Conservation (phyloP, 2,797 vertebrate genomes). For the Scarus forsteni region DNA sequence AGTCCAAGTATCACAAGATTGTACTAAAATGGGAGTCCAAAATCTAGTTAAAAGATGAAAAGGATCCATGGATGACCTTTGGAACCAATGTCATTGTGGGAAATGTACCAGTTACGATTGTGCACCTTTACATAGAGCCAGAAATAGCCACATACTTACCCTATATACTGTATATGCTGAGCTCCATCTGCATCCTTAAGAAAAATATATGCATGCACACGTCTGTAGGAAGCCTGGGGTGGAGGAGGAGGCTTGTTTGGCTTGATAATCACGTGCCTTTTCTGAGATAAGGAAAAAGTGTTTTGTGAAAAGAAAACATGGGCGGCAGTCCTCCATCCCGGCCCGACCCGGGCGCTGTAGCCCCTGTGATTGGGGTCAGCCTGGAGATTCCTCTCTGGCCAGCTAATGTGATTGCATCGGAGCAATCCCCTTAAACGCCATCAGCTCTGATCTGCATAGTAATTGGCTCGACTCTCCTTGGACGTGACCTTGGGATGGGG, state of each 20-base stretch:
- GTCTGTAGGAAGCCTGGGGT: constrained; percentile 43
- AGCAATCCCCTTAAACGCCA: constrained; percentile 98
- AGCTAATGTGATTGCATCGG: constrained; percentile 97
- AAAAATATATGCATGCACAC: constrained; percentile 66
- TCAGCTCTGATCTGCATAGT: constrained; percentile 98
- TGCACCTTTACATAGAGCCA: neutral
- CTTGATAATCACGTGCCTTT: constrained; percentile 83
- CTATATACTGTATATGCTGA: constrained; percentile 36
- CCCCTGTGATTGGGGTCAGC: constrained; percentile 92
- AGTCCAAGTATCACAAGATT: too few species aligned
- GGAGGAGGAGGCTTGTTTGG: constrained; percentile 76
- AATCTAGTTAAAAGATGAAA: neutral
- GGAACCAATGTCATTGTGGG: neutral
- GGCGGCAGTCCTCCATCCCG: constrained; percentile 69
- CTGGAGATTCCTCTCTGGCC: constrained; percentile 92
- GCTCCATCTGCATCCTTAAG: constrained; percentile 47
- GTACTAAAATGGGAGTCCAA: too few species aligned
- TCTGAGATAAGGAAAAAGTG: constrained; percentile 82
- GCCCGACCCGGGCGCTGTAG: constrained; percentile 78
- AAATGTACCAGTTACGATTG: neutral
- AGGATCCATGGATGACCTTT: neutral
- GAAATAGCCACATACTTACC: neutral
- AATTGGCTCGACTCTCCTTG: constrained; percentile 96
- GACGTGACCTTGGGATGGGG: constrained; percentile 92
- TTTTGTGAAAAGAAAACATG: constrained; percentile 84